A percentile compares a stretch with the other conserved stretches of the same genome.
Evolutionary conservation across 2,797 vertebrate genomes (phyloP).

Genomic region (Ceyx erithaca): DNA sequence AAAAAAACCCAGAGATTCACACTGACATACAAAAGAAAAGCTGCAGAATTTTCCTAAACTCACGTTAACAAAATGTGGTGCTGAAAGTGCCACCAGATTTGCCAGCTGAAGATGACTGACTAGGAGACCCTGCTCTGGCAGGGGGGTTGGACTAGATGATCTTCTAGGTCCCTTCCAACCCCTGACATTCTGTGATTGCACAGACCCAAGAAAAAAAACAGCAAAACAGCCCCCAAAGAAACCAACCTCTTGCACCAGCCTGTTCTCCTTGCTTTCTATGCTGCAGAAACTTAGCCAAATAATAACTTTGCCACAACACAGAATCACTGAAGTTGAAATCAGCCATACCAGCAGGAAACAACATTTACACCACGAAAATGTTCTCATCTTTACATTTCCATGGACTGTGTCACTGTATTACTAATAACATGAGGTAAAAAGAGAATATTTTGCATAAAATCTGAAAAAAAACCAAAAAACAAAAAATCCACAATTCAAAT

Average conservation of each 20-base stretch:
- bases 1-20: not conserved
- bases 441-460: not conserved
- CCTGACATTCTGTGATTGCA: not conserved
- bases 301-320: not conserved
- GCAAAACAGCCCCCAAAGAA: not conserved
- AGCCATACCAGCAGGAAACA: not conserved
- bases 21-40: not conserved
- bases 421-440: not conserved
- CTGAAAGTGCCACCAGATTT: not conserved
- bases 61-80: accelerated
- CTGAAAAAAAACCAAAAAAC: too few species aligned
- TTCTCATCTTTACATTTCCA: not conserved
- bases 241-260: not conserved
- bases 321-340: not conserved
- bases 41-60: not conserved
- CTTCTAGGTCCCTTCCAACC: too few species aligned
- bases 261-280: not conserved
- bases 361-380: not conserved
- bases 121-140: not conserved
- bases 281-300: not conserved
- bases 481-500: not conserved
- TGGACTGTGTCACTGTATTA: not conserved
- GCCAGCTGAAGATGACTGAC: not conserved
- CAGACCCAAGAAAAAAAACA: not conserved
- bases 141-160: too few species aligned